A percentile compares a stretch with the other conserved stretches of the same genome.
These are phyloP conservation scores for Hiodon tergisus DNA, from an alignment of 2,113 vertebrate genomes.

Conservation along the genomic window DNA sequence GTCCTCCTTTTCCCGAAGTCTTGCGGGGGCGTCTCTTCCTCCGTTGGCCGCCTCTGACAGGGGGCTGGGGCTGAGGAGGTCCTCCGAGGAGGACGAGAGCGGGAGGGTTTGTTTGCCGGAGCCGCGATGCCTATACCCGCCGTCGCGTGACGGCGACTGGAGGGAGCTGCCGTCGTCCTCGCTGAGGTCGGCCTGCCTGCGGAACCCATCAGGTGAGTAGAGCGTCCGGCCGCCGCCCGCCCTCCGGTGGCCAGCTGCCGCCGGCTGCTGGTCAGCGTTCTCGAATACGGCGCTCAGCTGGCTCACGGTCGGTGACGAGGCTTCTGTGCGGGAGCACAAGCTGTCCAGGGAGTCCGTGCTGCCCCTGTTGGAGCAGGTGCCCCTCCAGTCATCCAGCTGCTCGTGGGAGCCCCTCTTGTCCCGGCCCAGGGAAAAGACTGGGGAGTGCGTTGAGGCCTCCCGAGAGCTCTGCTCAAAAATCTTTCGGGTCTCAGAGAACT, in stretches of 20 bases:
- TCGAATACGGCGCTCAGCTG: conserved; percentile 95
- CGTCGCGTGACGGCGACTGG: conserved; percentile 55
- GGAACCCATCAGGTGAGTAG: conserved; percentile 60
- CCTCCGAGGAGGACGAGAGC: conserved; percentile 60
- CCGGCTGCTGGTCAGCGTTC: conserved; percentile 67
- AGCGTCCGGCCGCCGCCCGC: conserved; percentile 65
- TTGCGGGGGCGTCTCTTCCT: conserved; percentile 23
- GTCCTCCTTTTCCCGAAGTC: conserved; percentile 31
- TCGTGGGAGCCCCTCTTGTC: conserved; percentile 77
- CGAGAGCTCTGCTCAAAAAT: conserved; percentile 85
- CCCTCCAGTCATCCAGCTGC: conserved; percentile 79
- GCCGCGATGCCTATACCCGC: conserved; percentile 44
- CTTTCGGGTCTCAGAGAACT: conserved; percentile 90
- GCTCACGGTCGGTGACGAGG: conserved; percentile 89
- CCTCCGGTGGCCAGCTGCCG: conserved; percentile 49
- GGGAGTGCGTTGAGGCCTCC: conserved; percentile 66
- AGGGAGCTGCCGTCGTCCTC: conserved; percentile 60
- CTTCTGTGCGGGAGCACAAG: conserved; percentile 87
- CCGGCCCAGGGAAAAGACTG: conserved; percentile 75
- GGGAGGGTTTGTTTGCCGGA: conserved; percentile 46
- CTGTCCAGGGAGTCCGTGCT: conserved; percentile 93
- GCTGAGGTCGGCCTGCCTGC: conserved; percentile 55
- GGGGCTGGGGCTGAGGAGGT: conserved; percentile 57
- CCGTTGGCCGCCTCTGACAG: conserved; percentile 39
- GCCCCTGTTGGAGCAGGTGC: conserved; percentile 80